Evolutionary conservation across 2,113 vertebrate genomes (phyloP).

Genomic region (Balaeniceps rex): DNA sequence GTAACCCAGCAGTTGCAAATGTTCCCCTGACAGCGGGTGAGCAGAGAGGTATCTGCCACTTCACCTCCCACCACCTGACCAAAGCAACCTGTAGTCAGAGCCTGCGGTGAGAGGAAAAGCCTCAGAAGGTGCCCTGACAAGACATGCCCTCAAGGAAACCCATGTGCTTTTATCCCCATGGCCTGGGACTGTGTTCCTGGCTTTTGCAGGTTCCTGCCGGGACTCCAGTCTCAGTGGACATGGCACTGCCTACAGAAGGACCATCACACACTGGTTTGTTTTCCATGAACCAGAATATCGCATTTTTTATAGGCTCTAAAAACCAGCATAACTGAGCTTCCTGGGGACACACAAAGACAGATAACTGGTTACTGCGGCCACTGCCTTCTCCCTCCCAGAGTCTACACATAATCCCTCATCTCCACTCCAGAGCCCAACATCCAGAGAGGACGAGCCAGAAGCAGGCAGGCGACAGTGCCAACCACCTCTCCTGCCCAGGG

Average conservation of each 20-base stretch:
- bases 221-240: not conserved
- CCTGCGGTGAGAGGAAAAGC: not conserved
- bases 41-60: not conserved
- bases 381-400: not conserved
- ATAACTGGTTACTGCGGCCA: not conserved
- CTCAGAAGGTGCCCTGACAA: not conserved
- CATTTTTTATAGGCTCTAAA: not conserved
- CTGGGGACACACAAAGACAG: not conserved
- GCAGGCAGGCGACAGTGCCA: not conserved
- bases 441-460: not conserved
- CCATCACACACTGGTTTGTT: not conserved
- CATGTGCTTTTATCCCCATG: rapidly evolving
- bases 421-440: not conserved
- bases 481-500: not conserved
- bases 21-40: not conserved
- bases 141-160: not conserved
- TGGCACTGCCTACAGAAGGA: not conserved
- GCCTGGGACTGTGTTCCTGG: no score
- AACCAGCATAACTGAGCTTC: not conserved
- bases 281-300: not conserved
- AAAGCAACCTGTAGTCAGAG: not conserved
- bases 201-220: not conserved
- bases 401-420: rapidly evolving
- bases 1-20: not conserved
- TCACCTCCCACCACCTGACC: not conserved